phyloP scores from a whole-genome alignment of 1,140 invertebrate species.

The Pseudobourletiella spinata region DNA sequence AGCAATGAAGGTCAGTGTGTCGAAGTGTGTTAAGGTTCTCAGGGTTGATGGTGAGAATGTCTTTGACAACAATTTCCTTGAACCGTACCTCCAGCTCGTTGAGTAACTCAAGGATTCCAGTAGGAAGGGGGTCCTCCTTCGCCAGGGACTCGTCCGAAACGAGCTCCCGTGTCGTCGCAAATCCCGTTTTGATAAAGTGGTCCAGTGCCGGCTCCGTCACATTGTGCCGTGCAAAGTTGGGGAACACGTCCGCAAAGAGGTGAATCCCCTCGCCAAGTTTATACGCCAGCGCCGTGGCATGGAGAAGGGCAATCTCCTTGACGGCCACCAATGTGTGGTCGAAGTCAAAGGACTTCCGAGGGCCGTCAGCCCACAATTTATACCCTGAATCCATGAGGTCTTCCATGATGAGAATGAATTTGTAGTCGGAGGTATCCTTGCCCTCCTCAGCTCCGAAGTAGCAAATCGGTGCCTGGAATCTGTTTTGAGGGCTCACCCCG shows the following conservation, averaged over 20 bases:
- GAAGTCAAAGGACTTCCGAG: not conserved
- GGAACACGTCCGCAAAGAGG: not conserved
- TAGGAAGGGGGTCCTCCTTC: not conserved
- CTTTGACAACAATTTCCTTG: not conserved
- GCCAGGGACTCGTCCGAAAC: not conserved
- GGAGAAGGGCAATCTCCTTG: slow-evolving; percentile 7
- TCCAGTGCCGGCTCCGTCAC: not conserved
- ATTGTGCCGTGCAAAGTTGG: not conserved
- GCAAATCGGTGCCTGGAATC: not conserved
- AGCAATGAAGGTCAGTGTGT: slow-evolving; percentile 9
- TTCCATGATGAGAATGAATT: slow-evolving; percentile 8
- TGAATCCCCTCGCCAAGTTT: not conserved
- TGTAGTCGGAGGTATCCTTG: not conserved
- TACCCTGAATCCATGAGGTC: slow-evolving; percentile 7
- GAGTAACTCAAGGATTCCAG: slow-evolving; percentile 2
- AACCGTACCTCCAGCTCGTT: not conserved
- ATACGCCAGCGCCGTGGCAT: not conserved
- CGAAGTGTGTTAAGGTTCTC: not conserved
- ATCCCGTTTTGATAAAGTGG: slow-evolving; percentile 5
- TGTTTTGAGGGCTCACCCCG: not conserved
- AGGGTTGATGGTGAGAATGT: not conserved
- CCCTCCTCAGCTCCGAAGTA: not conserved
- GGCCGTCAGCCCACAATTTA: slow-evolving; percentile 7
- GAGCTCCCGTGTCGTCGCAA: not conserved
- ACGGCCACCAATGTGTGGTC: not conserved